Evolutionary conservation across 2,113 vertebrate species (phyloP).

Genomic region (Osmerus eperlanus): DNA sequence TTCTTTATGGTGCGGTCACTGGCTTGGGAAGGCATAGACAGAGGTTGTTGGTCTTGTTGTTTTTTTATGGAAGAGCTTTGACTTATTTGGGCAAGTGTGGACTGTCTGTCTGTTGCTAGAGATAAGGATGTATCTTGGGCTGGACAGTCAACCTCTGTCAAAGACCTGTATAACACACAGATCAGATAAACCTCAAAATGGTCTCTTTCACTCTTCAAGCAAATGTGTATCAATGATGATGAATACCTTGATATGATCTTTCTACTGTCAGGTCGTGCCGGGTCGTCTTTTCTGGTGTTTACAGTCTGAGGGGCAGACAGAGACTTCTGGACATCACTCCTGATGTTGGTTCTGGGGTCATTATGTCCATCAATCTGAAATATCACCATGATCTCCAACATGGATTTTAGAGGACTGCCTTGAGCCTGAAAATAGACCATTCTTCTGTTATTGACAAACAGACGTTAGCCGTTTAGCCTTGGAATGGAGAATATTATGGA

Average conservation of each 20-base stretch:
- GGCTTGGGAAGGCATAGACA: slow-evolving; percentile 16
- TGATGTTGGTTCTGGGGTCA: slow-evolving; percentile 27
- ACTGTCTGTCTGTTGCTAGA: slow-evolving; percentile 40
- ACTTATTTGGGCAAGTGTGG: slow-evolving; percentile 37
- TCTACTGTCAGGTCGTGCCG: slow-evolving; percentile 2
- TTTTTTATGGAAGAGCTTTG: slow-evolving; percentile 18
- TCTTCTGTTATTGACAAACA: background rate
- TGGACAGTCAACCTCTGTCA: slow-evolving; percentile 29
- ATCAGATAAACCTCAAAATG: background rate
- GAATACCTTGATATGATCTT: slow-evolving; percentile 39
- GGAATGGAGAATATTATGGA: background rate
- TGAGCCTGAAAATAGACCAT: slow-evolving; percentile 52
- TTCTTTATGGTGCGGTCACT: slow-evolving; percentile 42
- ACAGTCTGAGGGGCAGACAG: slow-evolving; percentile 19
- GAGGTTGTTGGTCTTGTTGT: slow-evolving; percentile 39
- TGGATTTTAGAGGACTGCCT: slow-evolving; percentile 79
- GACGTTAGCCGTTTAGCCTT: background rate
- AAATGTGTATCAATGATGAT: background rate
- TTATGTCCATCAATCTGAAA: slow-evolving; percentile 75
- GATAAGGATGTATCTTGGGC: slow-evolving; percentile 40
- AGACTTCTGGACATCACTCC: background rate
- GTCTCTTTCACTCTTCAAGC: background rate
- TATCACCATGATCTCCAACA: slow-evolving; percentile 87
- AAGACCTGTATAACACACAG: slow-evolving; percentile 53
- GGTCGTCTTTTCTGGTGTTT: slow-evolving; percentile 3